Percentiles rank a stretch among this genome's conserved stretches.
Conservation (phyloP, 2,888 invertebrate species). For the Syrista parreyssii region DNA sequence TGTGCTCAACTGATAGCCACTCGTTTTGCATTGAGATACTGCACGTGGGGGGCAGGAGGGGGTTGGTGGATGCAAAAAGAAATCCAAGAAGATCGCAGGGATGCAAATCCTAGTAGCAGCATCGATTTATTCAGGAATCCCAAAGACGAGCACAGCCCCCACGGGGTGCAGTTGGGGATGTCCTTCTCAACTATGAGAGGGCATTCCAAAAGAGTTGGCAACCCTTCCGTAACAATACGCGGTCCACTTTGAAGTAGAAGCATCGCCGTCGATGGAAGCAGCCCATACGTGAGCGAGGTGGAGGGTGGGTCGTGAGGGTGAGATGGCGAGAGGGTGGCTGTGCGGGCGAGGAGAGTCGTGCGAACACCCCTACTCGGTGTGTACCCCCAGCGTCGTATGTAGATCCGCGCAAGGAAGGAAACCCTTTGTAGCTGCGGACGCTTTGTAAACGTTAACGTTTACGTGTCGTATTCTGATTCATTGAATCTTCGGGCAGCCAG, state of each 20-base stretch:
- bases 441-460: constrained; percentile 22
- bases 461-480: constrained; percentile 41
- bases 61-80: not conserved
- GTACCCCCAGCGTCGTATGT: constrained; percentile 6
- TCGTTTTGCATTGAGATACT: not conserved
- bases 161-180: not conserved
- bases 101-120: not conserved
- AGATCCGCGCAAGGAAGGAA: constrained; percentile 21
- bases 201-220: constrained; percentile 9
- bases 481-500: constrained; percentile 34
- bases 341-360: constrained; percentile 5
- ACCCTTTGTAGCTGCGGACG: constrained; percentile 20
- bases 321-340: constrained; percentile 10
- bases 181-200: not conserved
- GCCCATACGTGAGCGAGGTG: not conserved
- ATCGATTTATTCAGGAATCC: not conserved
- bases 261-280: not conserved
- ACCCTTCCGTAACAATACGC: constrained; percentile 19
- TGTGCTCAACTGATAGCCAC: not conserved
- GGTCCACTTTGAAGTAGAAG: constrained; percentile 9
- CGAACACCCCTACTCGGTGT: constrained; percentile 5
- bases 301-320: not conserved
- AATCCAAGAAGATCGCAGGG: not conserved
- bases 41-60: not conserved
- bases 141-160: not conserved